Evolutionary conservation across 2,888 invertebrate species (phyloP), one percentile per base, ranked within the genome.

Genomic region (Dolomedes plantarius): DNA sequence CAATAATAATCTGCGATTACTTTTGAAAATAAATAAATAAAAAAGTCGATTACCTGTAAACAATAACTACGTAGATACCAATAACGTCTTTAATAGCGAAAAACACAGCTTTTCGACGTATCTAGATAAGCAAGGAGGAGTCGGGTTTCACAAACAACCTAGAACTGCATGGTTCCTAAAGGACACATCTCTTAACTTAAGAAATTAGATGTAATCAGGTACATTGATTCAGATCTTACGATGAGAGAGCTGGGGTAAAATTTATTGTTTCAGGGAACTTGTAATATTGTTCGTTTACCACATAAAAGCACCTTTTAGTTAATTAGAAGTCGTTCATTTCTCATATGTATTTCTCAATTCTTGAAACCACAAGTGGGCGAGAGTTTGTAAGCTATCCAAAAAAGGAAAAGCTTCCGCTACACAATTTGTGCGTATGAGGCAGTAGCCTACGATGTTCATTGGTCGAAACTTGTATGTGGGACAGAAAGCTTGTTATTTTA

Each of bases 371-470:
- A 85, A 85, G 77, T 85, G 83, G 77, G 77, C 83, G 83, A 85
- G 62, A 81, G 80, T 83, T 83, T 83, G 83, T 83, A 83, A 83
- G 77, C 83, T 39, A 83, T 67, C 83, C 83, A 64, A 83, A 83
- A 83, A 83, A 83, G 83, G 83, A 77, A 83, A 83, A 77, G 72
- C 74, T 74, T 64, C 73, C 74, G 29, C 74, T 29, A 50, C 73
- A 81, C 46, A 19, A 29, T 32, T 29, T 31, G 67, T 74, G 82
- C 64, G 69, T 46, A 41, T 77, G 28, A 23, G 50, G 29, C 36
- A 29, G 19, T 9, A 19, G 32, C 39, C 29, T 36, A 19, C 9
- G 46, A 29, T 71, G 64, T 31, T 76, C 72, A 83, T 83, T 83
- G 83, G 83, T 36, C 72, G n/a, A 67, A 56, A 28, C 6, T 65